Conservation (phyloP, 2,888 invertebrate genomes). For the Argyresthia goedartella region DNA sequence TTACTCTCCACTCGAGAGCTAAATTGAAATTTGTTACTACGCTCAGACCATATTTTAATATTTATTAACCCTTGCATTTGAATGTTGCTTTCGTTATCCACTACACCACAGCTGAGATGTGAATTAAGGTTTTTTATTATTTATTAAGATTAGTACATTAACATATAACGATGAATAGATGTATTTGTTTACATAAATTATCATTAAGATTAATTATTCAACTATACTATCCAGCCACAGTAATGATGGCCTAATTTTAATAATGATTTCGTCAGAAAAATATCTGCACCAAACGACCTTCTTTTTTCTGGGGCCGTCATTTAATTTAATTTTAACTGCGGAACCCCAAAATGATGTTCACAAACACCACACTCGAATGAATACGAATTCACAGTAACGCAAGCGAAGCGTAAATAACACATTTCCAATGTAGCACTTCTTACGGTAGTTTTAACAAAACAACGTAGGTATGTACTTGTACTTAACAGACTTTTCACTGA, state of each 20-base stretch:
- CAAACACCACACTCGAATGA: background rate
- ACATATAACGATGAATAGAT: no score
- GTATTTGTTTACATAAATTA: no score
- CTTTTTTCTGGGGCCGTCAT: background rate
- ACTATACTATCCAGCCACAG: no score
- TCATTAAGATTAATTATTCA: background rate
- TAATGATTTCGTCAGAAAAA: no score
- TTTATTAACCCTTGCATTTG: no score
- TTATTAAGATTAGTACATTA: no score
- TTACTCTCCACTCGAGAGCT: background rate
- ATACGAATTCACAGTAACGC: background rate
- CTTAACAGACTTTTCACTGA: background rate
- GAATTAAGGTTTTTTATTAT: no score
- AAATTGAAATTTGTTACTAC: constrained; percentile 4
- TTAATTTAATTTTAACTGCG: background rate
- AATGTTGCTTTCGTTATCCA: no score
- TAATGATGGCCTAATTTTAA: no score
- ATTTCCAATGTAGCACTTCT: constrained; percentile 5
- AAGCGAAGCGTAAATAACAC: constrained; percentile 1
- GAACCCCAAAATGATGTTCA: background rate
- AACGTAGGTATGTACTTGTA: background rate
- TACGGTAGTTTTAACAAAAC: constrained; percentile 1
- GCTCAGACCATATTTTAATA: background rate
- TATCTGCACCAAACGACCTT: background rate
- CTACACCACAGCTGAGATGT: no score